These are phyloP conservation scores for Heliothis peltigera DNA, from an alignment of 2,888 invertebrate species.

Conservation along the genomic window DNA sequence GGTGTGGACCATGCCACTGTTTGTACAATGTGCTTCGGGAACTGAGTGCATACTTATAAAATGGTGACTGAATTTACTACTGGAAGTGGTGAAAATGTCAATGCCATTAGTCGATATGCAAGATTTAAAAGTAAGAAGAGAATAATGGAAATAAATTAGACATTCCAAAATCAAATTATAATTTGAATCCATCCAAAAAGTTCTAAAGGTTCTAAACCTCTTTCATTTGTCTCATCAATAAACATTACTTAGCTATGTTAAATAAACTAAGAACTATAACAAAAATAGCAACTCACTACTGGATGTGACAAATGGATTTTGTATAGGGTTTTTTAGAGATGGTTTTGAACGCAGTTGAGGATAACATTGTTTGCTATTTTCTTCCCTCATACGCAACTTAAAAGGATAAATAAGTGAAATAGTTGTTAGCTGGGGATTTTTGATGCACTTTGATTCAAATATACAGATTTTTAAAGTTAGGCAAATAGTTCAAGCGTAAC, in stretches of 20 bases:
- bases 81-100: not conserved
- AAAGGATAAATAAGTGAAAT: conserved; percentile 6
- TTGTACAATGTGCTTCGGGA: not conserved
- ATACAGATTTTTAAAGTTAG: not conserved
- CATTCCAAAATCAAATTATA: no score
- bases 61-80: not conserved
- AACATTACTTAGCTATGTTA: not conserved
- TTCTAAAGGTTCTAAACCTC: no score
- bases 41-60: not conserved
- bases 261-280: not conserved
- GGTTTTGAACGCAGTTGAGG: conserved; percentile 11
- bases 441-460: not conserved
- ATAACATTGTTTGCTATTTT: conserved; percentile 15
- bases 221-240: no score
- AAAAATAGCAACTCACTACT: not conserved
- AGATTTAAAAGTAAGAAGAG: no score
- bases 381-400: not conserved
- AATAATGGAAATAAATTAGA: no score
- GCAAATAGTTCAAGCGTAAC: not conserved
- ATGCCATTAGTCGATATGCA: no score
- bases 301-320: conserved; percentile 16
- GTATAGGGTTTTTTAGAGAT: conserved; percentile 34
- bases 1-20: not conserved
- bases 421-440: not conserved
- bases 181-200: no score